Evolutionary conservation across 2,797 vertebrate species (phyloP).

Genomic region (Acipenser oxyrinchus): DNA sequence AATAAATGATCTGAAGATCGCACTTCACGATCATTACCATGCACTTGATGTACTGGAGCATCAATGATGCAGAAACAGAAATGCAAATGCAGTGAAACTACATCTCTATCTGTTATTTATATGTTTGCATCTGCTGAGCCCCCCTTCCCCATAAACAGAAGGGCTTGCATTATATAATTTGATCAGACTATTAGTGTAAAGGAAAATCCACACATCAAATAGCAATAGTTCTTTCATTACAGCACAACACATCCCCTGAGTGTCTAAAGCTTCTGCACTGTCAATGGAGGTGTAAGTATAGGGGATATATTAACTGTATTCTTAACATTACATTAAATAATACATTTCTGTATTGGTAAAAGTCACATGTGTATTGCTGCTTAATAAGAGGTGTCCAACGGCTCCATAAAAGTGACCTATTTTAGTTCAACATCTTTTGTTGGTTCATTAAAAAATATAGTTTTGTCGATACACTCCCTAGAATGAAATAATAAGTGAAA

Average conservation of each 20-base stretch:
- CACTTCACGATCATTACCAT: constrained; percentile 26
- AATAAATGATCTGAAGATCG: constrained; percentile 14
- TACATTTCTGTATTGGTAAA: no score
- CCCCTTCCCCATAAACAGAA: constrained; percentile 2
- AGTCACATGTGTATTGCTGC: no score
- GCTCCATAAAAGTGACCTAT: no score
- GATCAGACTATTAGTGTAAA: background rate
- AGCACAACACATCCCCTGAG: background rate
- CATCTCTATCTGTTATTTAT: constrained; percentile 15
- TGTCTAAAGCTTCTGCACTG: background rate
- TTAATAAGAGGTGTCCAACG: no score
- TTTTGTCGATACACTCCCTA: no score
- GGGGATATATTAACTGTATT: background rate
- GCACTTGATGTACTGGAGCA: constrained; percentile 20
- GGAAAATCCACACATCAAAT: background rate
- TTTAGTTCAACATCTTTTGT: background rate
- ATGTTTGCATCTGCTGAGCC: constrained; percentile 14
- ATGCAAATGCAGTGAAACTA: constrained; percentile 16
- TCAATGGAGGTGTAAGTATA: no score
- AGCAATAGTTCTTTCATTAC: background rate
- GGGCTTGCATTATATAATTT: background rate
- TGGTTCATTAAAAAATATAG: background rate
- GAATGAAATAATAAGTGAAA: no score
- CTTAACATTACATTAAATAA: no score
- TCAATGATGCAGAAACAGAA: constrained; percentile 19